Base-by-base conservation (phyloP, 2,888 invertebrate species). In the Protonemura montana region DNA sequence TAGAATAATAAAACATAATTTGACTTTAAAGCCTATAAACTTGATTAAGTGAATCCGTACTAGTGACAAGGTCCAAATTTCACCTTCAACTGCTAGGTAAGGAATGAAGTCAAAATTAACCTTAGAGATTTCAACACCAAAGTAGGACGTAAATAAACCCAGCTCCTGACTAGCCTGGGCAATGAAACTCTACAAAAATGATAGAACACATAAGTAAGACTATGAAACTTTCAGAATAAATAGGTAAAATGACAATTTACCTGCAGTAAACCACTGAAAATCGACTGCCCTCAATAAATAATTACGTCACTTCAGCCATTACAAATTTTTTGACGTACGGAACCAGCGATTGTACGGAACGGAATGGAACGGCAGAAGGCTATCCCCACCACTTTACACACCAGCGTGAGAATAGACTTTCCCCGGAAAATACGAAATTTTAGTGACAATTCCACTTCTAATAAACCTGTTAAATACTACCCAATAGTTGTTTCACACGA, bases 91-190 rank as follows among this genome's bases (percentile, higher is more conserved):
- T 59, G 59, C 59, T 59, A 59, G 59, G 59, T 59, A 59, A 35
- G 26, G 76, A 35, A 59, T 26, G 81, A 13, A 87, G 86, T 87
- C 87, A 87, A 87, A 87, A 86, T 87, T 87, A 87, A 87, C 87
- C 87, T 85, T 59, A 59, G 85, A 6, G 82, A 81, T 86, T 86
- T 87, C 87, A 86, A 76, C 42, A 85, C 82, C 81, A n/a, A 78
- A 27, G 27, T 28, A 78, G 78, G 28, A 78, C 78, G 78, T 78
- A 78, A 78, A 78, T 78, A 78, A 78, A 78, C 78, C 78, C 26
- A 78, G 78, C 78, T 78, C 26, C 27, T 59, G 59, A 59, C 1
- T 21, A 59, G 59, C 59, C 59, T 21, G 21, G 59, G 21, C 3
- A 21, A 21, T 59, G 1, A 59, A 59, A 59, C 16, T 59, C 10